A percentile compares a stretch with the other conserved stretches of the same genome.
Conservation (phyloP, 2,113 vertebrate genomes). For the Formicarius rufipectus region DNA sequence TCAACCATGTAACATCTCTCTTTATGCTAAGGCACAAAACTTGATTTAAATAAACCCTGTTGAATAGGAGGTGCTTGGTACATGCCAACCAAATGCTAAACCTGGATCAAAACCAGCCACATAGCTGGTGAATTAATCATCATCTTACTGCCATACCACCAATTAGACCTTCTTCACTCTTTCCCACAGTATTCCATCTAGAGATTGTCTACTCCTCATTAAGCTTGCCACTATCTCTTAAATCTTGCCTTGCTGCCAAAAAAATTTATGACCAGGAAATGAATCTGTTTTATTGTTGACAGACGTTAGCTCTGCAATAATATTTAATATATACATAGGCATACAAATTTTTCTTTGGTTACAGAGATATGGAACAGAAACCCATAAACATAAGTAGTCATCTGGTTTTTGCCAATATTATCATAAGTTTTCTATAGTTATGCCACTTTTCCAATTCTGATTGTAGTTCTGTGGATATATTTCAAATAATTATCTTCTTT, state of each 20-base stretch:
- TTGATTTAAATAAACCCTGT: neutral
- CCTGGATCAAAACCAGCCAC: neutral
- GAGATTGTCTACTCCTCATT: slow-evolving; percentile 16
- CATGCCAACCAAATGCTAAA: neutral
- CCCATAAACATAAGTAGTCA: neutral
- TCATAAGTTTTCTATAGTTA: neutral
- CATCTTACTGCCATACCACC: neutral
- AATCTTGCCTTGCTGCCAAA: slow-evolving; percentile 3
- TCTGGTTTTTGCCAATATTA: neutral
- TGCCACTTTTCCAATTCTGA: neutral
- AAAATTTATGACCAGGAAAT: neutral
- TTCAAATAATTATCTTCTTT: neutral
- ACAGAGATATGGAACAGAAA: neutral
- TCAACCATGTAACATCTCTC: neutral
- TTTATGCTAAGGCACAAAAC: neutral
- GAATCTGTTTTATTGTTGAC: neutral
- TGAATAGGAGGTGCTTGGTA: neutral
- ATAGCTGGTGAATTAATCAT: slow-evolving; percentile 11
- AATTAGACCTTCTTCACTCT: neutral
- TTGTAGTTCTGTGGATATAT: neutral
- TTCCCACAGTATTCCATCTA: slow-evolving; percentile 9
- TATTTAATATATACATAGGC: neutral
- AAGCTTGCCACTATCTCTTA: slow-evolving; percentile 28
- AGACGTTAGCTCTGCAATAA: neutral
- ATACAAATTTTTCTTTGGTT: neutral